Evolutionary conservation across 1,140 invertebrate species (phyloP), one percentile per base, ranked within the genome.

Genomic region (Drosophila albomicans): DNA sequence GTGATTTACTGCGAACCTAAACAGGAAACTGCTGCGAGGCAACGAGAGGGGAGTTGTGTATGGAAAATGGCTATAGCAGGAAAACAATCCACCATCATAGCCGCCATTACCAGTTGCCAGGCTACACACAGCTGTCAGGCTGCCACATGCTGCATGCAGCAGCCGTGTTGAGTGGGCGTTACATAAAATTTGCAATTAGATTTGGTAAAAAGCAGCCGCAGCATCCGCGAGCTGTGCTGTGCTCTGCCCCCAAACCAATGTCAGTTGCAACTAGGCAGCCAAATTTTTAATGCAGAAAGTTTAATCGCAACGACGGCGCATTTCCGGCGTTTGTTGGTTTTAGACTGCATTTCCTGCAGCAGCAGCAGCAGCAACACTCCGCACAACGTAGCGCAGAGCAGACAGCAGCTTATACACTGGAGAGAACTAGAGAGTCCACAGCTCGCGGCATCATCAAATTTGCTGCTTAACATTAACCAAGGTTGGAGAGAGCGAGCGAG

Each of bases 141-240:
- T 25, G 59, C 70, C 79, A 78, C 79, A 85, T 72, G 87, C 82
- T 87, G 66, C 72, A 77, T 78, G 64, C 61, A 81, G 11, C 51
- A 61, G 77, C 71, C 71, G 35, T 38, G 35, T 7, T 59, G 54
- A 66, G 79, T 67, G 82, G 70, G 75, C 71, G 82, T 68, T 77
- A 88, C 78, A 89, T 89, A 82, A 88, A 88, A 85, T 88, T 88
- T 81, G 84, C 84, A 88, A 88, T 88, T 88, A 88, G 81, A 89
- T 88, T 89, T 89, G 75, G 80, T 48, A 71, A 88, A 82, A 88
- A 79, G 73, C 69, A 77, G 69, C 82, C 82, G 45, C 84, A 87
- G 67, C 79, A 79, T 77, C 78, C 81, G 78, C 38, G 65, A 25
- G 25, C 30, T 65, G 80, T 58, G 75, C 66, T 20, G 3, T 4